phyloP scores from a whole-genome alignment of 2,113 vertebrate genomes.

The Channa maculata region DNA sequence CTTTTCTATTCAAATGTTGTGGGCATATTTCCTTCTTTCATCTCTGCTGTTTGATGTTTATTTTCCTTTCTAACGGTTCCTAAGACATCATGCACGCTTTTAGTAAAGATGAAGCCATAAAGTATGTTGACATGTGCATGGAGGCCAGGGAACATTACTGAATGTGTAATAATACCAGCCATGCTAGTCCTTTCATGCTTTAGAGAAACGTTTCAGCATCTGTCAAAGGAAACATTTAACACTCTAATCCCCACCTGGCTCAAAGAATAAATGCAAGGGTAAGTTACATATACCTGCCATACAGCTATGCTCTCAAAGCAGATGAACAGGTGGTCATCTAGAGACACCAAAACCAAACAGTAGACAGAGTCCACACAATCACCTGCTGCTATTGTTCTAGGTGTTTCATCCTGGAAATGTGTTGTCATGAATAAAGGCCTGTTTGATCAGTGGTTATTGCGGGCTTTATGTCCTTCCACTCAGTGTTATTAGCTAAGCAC shows the following conservation, averaged over 20 bases:
- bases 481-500: constrained; percentile 21
- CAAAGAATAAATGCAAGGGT: constrained; percentile 76
- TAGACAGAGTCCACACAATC: constrained; percentile 56
- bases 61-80: constrained; percentile 35
- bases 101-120: constrained; percentile 52
- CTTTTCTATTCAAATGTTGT: constrained; percentile 52
- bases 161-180: constrained; percentile 51
- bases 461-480: constrained; percentile 53
- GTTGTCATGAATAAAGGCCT: constrained; percentile 64
- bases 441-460: constrained; percentile 67
- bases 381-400: constrained; percentile 71
- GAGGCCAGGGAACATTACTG: constrained; percentile 49
- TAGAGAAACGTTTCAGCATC: constrained; percentile 73
- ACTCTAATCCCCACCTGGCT: constrained; percentile 79
- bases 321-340: constrained; percentile 81
- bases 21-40: constrained; percentile 34
- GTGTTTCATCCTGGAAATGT: constrained; percentile 52
- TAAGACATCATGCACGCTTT: constrained; percentile 28
- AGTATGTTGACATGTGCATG: constrained; percentile 59
- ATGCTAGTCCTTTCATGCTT: constrained; percentile 76
- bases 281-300: constrained; percentile 70
- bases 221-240: constrained; percentile 78
- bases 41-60: constrained; percentile 47
- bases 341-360: constrained; percentile 55
- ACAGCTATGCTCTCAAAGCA: constrained; percentile 67